These are phyloP conservation scores for Xylota sylvarum DNA, from an alignment of 2,888 invertebrate genomes.

Conservation along the genomic window DNA sequence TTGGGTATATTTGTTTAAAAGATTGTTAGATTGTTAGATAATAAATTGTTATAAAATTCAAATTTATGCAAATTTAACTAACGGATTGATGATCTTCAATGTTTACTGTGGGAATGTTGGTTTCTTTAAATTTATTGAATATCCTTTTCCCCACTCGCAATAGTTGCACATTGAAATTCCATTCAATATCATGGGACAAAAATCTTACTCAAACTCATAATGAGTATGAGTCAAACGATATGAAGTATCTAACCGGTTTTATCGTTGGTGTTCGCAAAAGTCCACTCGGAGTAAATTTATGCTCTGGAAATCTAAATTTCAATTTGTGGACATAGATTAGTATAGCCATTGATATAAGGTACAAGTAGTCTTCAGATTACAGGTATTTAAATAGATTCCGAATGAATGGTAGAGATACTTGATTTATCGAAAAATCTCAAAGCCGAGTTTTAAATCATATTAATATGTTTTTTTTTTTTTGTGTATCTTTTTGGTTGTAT, in stretches of 20 bases:
- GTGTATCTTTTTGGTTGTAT: constrained; percentile 11
- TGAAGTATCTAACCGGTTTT: constrained; percentile 37
- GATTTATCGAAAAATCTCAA: constrained; percentile 60
- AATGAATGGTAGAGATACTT: constrained; percentile 45
- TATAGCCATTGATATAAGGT: constrained; percentile 3
- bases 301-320: constrained; percentile 25
- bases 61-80: constrained; percentile 68
- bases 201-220: constrained; percentile 6
- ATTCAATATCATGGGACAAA: constrained; percentile 36
- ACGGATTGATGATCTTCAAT: constrained; percentile 62
- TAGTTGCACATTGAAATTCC: constrained; percentile 26
- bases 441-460: constrained; percentile 66
- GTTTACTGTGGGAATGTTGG: constrained; percentile 64
- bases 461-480: constrained; percentile 9
- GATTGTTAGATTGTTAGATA: constrained; percentile 69
- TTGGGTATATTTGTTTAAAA: constrained; percentile 61
- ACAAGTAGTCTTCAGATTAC: constrained; percentile 7
- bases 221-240: constrained; percentile 5
- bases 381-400: constrained; percentile 16
- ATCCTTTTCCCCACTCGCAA: constrained; percentile 24
- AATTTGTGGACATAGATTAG: constrained; percentile 7
- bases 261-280: constrained; percentile 24
- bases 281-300: constrained; percentile 17
- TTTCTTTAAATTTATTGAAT: constrained; percentile 29
- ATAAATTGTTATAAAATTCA: constrained; percentile 73